Base-by-base conservation (phyloP, 2,888 invertebrate genomes). In the Idaea dimidiata region DNA sequence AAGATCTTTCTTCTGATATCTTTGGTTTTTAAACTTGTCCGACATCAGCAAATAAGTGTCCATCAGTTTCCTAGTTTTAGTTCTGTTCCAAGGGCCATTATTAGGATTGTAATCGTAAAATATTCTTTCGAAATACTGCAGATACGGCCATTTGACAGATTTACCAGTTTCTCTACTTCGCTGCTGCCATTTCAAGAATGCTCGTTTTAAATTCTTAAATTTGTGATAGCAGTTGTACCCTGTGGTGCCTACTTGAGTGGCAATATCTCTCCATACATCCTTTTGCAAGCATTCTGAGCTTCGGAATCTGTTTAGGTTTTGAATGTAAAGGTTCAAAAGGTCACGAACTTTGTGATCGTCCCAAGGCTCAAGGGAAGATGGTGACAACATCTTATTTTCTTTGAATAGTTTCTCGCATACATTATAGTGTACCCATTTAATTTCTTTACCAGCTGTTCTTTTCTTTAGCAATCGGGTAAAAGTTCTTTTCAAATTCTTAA, bases 231-330 rank as follows among this genome's bases (percentile, higher is more conserved):
- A 91, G 66, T 86, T 90, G 59, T 88, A 88, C 59, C 88, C 86
- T 1, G 89, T 88, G 8, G 89, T 88, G 0, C 82, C 82, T 24
- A 92, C 65, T 58, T 82, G 79, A 3, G 69, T 58, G 10, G 90
- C 90, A 59, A 92, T 91, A 24, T 89, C 88, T 67, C 77, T 87
- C 92, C 92, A 92, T n/a, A 91, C 70, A 63, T 91, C 90, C 72
- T 88, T 91, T 63, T 89, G 88, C 18, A 86, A 70, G 64, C 78
- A 84, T 57, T 85, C 79, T 0, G 83, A 71, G 64, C 77, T 84
- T 55, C 83, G 75, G 59, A 91, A 89, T 67, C 80, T 84, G 60
- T 66, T 76, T 0, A 91, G 73, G 62, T 91, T 91, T 54, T 90
- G 89, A 62, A 91, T 80, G 67, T 92, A 92, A 0, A 90, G 76